These are phyloP conservation scores for Lacanobia wlatinum DNA, from an alignment of 2,888 invertebrate species.

Conservation along the genomic window DNA sequence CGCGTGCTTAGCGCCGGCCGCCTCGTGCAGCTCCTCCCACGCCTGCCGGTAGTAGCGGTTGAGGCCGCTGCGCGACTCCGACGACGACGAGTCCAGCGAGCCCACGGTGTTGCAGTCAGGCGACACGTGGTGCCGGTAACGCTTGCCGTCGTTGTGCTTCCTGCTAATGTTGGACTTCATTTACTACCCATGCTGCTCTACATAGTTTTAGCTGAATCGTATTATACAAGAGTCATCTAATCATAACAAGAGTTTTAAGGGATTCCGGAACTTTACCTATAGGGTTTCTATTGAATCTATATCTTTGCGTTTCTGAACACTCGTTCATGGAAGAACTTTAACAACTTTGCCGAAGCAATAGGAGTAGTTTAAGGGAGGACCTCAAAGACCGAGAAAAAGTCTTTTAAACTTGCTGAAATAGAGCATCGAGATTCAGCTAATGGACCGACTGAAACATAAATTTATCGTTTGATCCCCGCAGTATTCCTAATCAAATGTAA, in stretches of 20 bases:
- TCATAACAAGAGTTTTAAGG: neutral
- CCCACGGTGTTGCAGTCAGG: conserved; percentile 98
- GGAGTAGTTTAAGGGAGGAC: neutral
- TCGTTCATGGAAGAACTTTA: neutral
- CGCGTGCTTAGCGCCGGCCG: conserved; percentile 91
- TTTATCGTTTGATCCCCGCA: neutral
- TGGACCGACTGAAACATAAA: too few species aligned
- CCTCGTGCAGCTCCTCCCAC: conserved; percentile 97
- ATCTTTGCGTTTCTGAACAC: neutral
- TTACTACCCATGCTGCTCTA: conserved; percentile 10
- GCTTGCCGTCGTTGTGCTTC: conserved; percentile 94
- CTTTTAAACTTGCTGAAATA: neutral
- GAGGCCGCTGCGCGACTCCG: conserved; percentile 95
- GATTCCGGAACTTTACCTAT: neutral
- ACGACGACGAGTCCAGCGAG: conserved; percentile 96
- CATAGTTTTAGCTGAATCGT: neutral
- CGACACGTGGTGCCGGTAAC: conserved; percentile 96
- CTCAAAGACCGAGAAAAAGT: neutral
- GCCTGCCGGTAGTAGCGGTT: conserved; percentile 97
- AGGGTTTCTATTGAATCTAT: neutral
- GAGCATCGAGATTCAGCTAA: neutral
- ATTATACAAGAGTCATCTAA: neutral
- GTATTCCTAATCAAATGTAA: neutral
- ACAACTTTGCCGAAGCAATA: neutral
- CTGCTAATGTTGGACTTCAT: conserved; percentile 71